A percentile compares a stretch with the other conserved stretches of the same genome.
phyloP scores from a whole-genome alignment of 2,113 vertebrate species.

The Morone saxatilis region DNA sequence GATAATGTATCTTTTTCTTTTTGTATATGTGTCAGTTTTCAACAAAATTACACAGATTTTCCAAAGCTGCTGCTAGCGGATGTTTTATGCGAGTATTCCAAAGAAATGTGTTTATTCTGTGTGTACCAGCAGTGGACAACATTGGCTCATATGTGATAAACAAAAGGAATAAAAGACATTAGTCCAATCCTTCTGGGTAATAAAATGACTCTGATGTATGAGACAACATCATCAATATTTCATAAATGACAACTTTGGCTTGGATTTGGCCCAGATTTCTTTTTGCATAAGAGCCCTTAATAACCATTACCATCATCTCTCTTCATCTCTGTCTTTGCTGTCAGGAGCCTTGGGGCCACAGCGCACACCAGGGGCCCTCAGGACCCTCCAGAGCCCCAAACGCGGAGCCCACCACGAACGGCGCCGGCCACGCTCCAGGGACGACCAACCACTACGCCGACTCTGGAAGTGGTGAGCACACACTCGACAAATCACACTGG shows the following conservation, averaged over 20 bases:
- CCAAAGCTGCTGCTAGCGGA: too few relatives aligned
- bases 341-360: conserved; percentile 53
- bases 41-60: too few relatives aligned
- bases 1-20: too few relatives aligned
- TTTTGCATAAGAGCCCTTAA: conserved; percentile 1
- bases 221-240: conserved; percentile 55
- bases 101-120: background rate
- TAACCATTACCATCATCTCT: background rate
- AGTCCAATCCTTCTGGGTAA: conserved; percentile 25
- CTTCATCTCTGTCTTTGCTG: conserved; percentile 12
- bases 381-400: conserved; percentile 16
- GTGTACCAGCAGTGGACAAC: background rate
- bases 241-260: conserved; percentile 26
- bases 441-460: background rate
- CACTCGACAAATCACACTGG: conserved; percentile 3
- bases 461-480: conserved; percentile 59
- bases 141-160: background rate
- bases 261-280: background rate
- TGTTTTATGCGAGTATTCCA: background rate
- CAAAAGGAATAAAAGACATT: conserved; percentile 2
- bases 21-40: too few relatives aligned
- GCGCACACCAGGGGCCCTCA: conserved; percentile 38
- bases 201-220: conserved; percentile 30
- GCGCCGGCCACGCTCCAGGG: background rate
- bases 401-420: conserved; percentile 10